Conservation (phyloP, 2,888 invertebrate genomes). For the Agrochola circellaris region DNA sequence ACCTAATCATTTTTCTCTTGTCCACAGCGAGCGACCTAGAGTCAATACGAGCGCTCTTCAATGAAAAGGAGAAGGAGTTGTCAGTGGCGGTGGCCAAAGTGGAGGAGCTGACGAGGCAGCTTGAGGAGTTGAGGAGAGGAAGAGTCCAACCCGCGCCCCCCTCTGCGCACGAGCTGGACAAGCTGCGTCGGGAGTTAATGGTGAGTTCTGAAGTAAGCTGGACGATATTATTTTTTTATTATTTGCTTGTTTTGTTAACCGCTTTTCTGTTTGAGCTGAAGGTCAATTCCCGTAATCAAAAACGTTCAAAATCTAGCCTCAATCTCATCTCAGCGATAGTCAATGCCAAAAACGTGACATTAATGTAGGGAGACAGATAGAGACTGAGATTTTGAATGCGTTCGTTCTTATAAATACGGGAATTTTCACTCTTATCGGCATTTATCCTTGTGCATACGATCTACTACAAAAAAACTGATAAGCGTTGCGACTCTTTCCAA, state of each 20-base stretch:
- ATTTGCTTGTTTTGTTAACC: constrained; percentile 16
- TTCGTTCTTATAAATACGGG: neutral
- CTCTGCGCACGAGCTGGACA: constrained; percentile 97
- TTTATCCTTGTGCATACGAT: neutral
- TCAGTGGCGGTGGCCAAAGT: constrained; percentile 99
- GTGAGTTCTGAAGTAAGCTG: constrained; percentile 88
- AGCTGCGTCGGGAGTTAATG: constrained; percentile 97
- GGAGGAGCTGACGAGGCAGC: constrained; percentile 98
- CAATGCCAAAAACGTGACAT: neutral
- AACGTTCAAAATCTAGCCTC: neutral
- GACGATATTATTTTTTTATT: constrained; percentile 17
- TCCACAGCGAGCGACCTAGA: constrained; percentile 97
- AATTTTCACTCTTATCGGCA: neutral
- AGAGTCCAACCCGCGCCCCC: constrained; percentile 92
- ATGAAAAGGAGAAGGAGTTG: constrained; percentile 99
- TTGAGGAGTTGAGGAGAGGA: constrained; percentile 96
- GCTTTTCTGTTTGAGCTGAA: neutral
- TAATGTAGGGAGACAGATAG: neutral
- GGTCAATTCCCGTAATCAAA: neutral
- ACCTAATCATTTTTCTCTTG: constrained; percentile 58
- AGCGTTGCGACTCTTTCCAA: neutral
- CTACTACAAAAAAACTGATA: neutral
- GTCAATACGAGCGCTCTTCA: constrained; percentile 98
- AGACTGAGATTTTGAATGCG: too few relatives aligned
- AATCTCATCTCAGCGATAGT: neutral